These are phyloP conservation scores for Trididemnum miniatum DNA, from an alignment of 23 tunicate genomes.

Conservation along the genomic window DNA sequence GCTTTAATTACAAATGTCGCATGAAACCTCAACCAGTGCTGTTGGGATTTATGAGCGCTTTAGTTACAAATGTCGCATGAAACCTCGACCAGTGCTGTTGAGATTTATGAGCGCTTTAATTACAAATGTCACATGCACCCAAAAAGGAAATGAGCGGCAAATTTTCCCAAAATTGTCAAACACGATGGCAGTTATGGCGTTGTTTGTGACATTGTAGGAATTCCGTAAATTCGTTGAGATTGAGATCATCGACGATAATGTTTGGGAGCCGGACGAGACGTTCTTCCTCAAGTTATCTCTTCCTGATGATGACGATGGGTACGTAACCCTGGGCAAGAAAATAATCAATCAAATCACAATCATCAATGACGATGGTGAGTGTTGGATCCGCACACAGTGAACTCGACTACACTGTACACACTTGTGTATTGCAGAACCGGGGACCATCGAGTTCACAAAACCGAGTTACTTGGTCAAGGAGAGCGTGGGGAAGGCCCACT, in stretches of 20 bases:
- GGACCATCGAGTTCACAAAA: conserved; percentile 89
- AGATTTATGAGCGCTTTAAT: too few relatives aligned
- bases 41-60: too few relatives aligned
- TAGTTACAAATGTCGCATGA: too few relatives aligned
- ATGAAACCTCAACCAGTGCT: too few relatives aligned
- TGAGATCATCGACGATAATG: conserved; percentile 91
- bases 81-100: too few relatives aligned
- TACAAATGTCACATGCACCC: too few relatives aligned
- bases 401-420: not conserved
- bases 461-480: conserved; percentile 96
- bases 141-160: too few relatives aligned
- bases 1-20: too few relatives aligned
- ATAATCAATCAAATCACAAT: conserved; percentile 94
- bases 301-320: conserved; percentile 33
- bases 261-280: conserved; percentile 99
- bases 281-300: conserved; percentile 81
- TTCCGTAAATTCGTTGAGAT: conserved; percentile 60
- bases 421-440: conserved; percentile 96
- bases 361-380: conserved; percentile 94
- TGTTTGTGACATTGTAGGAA: conserved; percentile 72
- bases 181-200: too few relatives aligned
- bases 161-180: too few relatives aligned
- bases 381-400: not conserved
- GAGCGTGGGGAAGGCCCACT: conserved; percentile 74
- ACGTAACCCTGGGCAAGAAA: conserved; percentile 69